Base-by-base conservation (phyloP, 2,113 vertebrate species). In the Thomomys bottae region DNA sequence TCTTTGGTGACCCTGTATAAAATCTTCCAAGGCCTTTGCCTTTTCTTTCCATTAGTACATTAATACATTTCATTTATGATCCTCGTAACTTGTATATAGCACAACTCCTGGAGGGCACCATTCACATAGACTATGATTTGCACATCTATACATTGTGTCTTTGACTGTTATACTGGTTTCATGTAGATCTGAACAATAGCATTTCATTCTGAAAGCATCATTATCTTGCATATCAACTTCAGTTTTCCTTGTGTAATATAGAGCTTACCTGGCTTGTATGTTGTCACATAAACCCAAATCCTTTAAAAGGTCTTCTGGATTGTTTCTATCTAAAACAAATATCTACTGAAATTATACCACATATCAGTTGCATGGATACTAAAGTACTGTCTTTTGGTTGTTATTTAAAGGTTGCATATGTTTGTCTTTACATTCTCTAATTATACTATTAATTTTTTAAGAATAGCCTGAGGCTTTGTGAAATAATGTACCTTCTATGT, bases 371-470 rank as follows among this genome's bases (percentile, higher is more conserved):
- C 57, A 67, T n/a, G 49, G 68, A 30, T 8, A 45, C 26, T 49
- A 88, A 76, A 18, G 40, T 38, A 40, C 5, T 36, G 2, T 77
- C 76, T 95, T 95, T 87, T 84, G 6, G 0, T 93, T 79, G n/a
- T 91, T 91, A 66, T 59, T 59, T 80, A 36, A 28, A 70, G 34
- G 79, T 75, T 84, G 66, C 20, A n/a, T 12, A 12, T 59, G 4
- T 70, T 7, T 4, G 17, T 86, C 21, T 86, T 63, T 77, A 12
- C 28, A 26, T 87, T 90, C 3, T 87, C 32, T n/a, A 45, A 28
- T 34, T 67, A n/a, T 36, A 61, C 12, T 76, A 15, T 83, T 66
- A 57, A 45, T 76, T 76, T 57, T 28, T 83, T 67, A 73, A 71
- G 67, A 36, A 70, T 17, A 66, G 32, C 2, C 23, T 59, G 45